Base-by-base conservation (phyloP, 2,797 vertebrate genomes). In the Sorex maritimensis region DNA sequence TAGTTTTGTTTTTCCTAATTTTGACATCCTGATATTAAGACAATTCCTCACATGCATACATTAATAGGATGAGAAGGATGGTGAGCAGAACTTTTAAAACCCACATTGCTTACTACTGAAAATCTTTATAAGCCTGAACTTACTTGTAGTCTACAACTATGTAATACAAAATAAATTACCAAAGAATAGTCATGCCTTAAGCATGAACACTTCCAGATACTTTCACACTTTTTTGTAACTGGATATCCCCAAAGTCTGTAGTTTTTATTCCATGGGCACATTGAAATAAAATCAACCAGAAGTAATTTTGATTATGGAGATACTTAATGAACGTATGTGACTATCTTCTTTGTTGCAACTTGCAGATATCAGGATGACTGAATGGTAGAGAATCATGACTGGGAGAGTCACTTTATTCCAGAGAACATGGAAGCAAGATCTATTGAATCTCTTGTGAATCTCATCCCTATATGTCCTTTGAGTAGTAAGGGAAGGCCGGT, bases 401-500 rank as follows among this genome's bases (percentile, higher is more conserved):
- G 63, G 15, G 9, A 63, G 24, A 90, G 52, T 1, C 58, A 86
- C 13, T 5, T 2, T 83, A 11, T 77, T 84, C 28, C 73, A 93
- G 78, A 82, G 74, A 77, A 49, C 9, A 80, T n/a, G 38, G 52
- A 68, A 79, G 41, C 5, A 15, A 11, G 3, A 3, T 12, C 13
- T 4, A 44, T 1, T 7, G 61, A 86, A 44, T 38, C 58, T 26
- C 79, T 72, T 23, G 69, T 82, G 41, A 58, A 95, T 86, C n/a
- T 81, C 80, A 94, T 63, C 34, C 81, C 61, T 28, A 41, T 2
- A 81, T 10, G 58, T 23, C 58, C 95, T 90, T 63, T 81, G 65
- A 72, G 49, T 58, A 78, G 67, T 21, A 78, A 90, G 65, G 71
- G 13, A 67, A 90, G 77, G 5, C 61, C 23, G 67, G 82, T 72